A percentile compares a stretch with the other conserved stretches of the same genome.
These are phyloP conservation scores for Torymus texanus DNA, from an alignment of 2,888 invertebrate species.

Conservation along the genomic window DNA sequence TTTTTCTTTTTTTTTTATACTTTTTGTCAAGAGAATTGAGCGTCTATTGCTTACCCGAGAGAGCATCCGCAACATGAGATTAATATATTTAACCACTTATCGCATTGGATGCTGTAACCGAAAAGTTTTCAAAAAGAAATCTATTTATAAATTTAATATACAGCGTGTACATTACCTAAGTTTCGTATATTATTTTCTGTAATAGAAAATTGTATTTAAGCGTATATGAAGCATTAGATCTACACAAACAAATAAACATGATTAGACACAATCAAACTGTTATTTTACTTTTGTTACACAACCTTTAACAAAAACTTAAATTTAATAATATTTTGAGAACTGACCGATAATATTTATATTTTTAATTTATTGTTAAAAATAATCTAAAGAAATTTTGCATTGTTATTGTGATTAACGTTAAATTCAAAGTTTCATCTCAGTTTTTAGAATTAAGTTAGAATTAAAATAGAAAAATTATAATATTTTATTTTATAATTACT, in stretches of 20 bases:
- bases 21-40: slow-evolving; percentile 52
- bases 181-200: slow-evolving; percentile 72
- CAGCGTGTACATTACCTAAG: slow-evolving; percentile 72
- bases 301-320: background rate
- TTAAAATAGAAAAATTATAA: no score
- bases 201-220: slow-evolving; percentile 73
- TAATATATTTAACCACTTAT: slow-evolving; percentile 70
- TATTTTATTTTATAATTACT: no score
- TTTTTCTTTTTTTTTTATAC: slow-evolving; percentile 58
- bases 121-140: slow-evolving; percentile 59
- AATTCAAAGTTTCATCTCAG: no score
- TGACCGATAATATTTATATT: no score
- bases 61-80: slow-evolving; percentile 66
- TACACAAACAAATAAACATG: slow-evolving; percentile 73
- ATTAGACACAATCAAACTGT: slow-evolving; percentile 65
- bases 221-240: slow-evolving; percentile 72
- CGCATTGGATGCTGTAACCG: slow-evolving; percentile 66
- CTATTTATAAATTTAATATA: slow-evolving; percentile 69
- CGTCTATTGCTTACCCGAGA: slow-evolving; percentile 60
- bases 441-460: no score
- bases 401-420: no score
- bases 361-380: no score
- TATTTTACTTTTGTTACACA: background rate
- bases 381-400: no score
- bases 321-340: background rate